Evolutionary conservation across 2,888 invertebrate genomes (phyloP).

Genomic region (Amiota mariae): DNA sequence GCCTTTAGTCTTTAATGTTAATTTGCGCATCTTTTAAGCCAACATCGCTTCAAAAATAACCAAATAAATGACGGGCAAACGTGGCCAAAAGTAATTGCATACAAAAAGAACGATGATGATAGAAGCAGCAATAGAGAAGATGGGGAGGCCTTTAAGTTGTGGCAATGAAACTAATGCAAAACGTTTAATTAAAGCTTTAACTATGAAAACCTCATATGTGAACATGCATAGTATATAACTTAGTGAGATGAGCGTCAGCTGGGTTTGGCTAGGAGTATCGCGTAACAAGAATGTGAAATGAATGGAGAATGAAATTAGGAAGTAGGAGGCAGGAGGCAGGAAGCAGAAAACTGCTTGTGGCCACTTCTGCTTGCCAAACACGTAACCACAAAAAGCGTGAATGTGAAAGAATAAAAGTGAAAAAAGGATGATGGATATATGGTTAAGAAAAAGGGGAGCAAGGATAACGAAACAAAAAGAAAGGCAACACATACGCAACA

Average conservation of each 20-base stretch:
- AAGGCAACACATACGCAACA: background rate
- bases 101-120: background rate
- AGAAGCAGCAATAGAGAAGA: background rate
- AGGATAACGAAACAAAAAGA: background rate
- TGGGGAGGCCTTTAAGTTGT: background rate
- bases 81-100: conserved; percentile 5
- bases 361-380: conserved; percentile 67
- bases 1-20: background rate
- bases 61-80: conserved; percentile 3
- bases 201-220: conserved; percentile 7
- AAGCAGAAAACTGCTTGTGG: conserved; percentile 41
- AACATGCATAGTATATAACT: no score
- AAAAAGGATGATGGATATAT: background rate
- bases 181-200: conserved; percentile 65
- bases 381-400: conserved; percentile 60
- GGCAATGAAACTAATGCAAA: conserved; percentile 22
- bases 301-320: no score
- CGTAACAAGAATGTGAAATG: no score
- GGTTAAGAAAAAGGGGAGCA: background rate
- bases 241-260: no score
- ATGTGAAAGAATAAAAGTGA: background rate
- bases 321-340: background rate
- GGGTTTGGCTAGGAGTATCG: no score
- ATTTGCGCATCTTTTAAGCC: conserved; percentile 6
- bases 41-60: background rate